phyloP scores from a whole-genome alignment of 2,888 invertebrate genomes.

The Aplocera efformata region DNA sequence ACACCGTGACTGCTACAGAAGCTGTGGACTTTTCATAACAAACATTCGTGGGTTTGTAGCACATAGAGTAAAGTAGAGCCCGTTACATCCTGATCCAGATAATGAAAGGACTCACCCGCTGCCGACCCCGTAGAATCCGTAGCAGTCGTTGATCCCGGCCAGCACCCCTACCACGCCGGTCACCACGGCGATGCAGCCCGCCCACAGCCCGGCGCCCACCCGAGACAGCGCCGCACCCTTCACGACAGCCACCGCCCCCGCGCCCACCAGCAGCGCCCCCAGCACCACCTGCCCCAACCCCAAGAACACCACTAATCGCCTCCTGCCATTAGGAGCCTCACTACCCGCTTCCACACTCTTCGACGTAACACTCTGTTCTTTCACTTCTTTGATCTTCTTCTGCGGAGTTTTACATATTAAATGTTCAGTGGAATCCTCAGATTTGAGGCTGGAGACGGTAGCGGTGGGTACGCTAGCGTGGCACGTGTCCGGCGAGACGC shows the following conservation, averaged over 20 bases:
- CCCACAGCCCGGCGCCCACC: constrained; percentile 85
- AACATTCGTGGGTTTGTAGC: not conserved
- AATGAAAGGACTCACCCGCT: constrained; percentile 49
- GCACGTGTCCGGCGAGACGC: constrained; percentile 41
- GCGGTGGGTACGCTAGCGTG: constrained; percentile 49
- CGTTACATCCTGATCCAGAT: too few relatives aligned
- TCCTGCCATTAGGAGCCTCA: constrained; percentile 38
- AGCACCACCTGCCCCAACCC: constrained; percentile 82
- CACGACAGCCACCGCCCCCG: constrained; percentile 82
- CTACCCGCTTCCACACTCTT: constrained; percentile 67
- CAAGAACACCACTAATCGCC: constrained; percentile 71
- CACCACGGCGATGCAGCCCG: constrained; percentile 82
- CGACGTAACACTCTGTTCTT: constrained; percentile 60
- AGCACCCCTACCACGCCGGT: constrained; percentile 83
- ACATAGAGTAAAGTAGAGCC: not conserved
- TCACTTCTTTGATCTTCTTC: constrained; percentile 43
- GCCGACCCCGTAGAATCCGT: constrained; percentile 55
- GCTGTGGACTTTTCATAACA: too few relatives aligned
- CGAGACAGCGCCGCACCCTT: constrained; percentile 80
- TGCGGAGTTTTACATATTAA: constrained; percentile 79
- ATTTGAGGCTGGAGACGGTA: constrained; percentile 72
- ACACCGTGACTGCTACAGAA: too few relatives aligned
- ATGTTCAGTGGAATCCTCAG: constrained; percentile 79
- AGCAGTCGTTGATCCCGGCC: constrained; percentile 81
- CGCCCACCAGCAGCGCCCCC: constrained; percentile 82